Evolutionary conservation across 2,113 vertebrate species (phyloP).

Genomic region (Megalops atlanticus): DNA sequence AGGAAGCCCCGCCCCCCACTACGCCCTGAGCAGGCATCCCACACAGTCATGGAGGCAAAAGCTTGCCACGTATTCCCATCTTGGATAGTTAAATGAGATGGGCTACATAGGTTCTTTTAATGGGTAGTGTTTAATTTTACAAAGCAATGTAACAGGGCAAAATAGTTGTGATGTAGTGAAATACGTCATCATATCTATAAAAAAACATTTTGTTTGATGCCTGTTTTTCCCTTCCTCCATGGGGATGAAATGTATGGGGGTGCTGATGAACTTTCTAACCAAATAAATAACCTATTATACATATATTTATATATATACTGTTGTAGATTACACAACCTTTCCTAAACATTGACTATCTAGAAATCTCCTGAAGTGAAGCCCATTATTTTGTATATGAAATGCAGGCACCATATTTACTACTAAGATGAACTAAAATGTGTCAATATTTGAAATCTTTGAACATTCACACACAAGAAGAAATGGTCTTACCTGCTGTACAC

Average conservation of each 20-base stretch:
- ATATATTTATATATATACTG: not conserved
- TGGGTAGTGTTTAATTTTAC: not conserved
- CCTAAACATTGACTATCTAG: not conserved
- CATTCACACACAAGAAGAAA: not conserved
- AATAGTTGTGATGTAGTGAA: not conserved
- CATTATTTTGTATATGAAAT: slow-evolving; percentile 22
- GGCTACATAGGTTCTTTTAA: slow-evolving; percentile 8
- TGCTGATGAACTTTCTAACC: slow-evolving; percentile 5
- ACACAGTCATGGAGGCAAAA: slow-evolving; percentile 52
- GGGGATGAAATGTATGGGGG: not conserved
- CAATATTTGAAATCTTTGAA: not conserved
- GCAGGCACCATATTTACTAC: not conserved
- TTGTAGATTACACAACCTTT: not conserved
- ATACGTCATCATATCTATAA: not conserved
- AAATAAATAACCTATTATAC: not conserved
- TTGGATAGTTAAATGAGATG: not conserved
- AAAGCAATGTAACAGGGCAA: not conserved
- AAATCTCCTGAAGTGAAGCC: not conserved
- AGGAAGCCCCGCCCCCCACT: slow-evolving; percentile 7
- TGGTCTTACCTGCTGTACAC: not conserved
- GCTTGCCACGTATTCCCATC: slow-evolving; percentile 2
- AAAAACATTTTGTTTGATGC: not conserved
- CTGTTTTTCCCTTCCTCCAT: not conserved
- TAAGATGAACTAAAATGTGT: not conserved
- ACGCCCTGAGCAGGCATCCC: slow-evolving; percentile 43